Conservation (phyloP, 1,140 invertebrate genomes). For the Anoplophora glabripennis region DNA sequence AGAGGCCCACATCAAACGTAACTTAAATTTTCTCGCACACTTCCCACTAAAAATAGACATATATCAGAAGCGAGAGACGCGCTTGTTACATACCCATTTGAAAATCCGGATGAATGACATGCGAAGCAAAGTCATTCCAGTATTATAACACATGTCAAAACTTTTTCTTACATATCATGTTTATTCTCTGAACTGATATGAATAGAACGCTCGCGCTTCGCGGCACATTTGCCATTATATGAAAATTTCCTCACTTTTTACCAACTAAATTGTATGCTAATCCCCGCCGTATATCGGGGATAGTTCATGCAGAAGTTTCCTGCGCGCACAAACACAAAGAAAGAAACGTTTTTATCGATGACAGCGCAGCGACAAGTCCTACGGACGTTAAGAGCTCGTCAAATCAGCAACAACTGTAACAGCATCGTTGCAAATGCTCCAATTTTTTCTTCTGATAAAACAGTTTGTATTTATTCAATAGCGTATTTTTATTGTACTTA, state of each 20-base stretch:
- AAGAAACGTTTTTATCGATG: no score
- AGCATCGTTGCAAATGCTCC: no score
- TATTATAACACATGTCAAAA: constrained; percentile 28
- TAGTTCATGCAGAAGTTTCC: constrained; percentile 14
- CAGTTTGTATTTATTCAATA: no score
- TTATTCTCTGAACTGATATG: constrained; percentile 25
- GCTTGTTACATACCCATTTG: constrained; percentile 14
- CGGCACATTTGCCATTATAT: constrained; percentile 23
- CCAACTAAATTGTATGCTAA: constrained; percentile 21
- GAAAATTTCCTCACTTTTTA: constrained; percentile 27
- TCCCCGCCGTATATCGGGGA: constrained; percentile 10
- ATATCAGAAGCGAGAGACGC: no score
- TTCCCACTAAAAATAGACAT: no score
- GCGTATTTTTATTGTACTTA: no score
- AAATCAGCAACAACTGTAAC: no score
- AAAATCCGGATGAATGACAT: constrained; percentile 28
- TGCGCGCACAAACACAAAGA: not conserved
- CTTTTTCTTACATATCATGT: constrained; percentile 31
- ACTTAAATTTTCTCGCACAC: no score
- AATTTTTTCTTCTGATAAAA: no score
- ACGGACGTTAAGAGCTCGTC: no score
- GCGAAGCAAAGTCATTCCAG: constrained; percentile 20
- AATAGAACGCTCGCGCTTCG: constrained; percentile 27
- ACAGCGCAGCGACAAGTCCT: no score
- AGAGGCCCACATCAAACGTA: no score